Percentiles rank a stretch among this genome's conserved stretches.
Conservation (phyloP, 2,797 vertebrate genomes). For the Hoplostethus atlanticus region DNA sequence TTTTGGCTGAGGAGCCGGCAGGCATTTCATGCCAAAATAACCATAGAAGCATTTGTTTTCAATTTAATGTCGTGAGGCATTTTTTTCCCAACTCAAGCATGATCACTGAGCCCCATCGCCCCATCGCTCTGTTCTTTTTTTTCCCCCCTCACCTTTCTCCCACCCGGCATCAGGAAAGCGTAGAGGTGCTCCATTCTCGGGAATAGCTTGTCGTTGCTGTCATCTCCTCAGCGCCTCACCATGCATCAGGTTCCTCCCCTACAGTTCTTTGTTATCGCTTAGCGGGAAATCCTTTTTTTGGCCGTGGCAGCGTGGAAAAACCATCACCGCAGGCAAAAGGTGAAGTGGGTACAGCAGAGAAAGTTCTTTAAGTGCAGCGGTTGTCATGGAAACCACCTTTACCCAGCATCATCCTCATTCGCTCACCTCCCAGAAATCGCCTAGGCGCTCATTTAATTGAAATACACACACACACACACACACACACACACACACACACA, state of each 20-base stretch:
- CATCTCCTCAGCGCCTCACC: conserved; percentile 36
- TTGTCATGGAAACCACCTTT: conserved; percentile 78
- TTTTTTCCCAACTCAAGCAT: conserved; percentile 6
- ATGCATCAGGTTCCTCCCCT: conserved; percentile 50
- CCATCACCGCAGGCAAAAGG: conserved; percentile 57
- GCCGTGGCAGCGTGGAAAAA: conserved; percentile 49
- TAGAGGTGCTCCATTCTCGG: conserved; percentile 34
- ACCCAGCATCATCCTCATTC: conserved; percentile 48
- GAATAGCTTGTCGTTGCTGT: conserved; percentile 55
- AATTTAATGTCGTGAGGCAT: conserved; percentile 10
- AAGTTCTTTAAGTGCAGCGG: conserved; percentile 46
- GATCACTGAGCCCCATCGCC: conserved; percentile 23
- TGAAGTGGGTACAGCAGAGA: conserved; percentile 48
- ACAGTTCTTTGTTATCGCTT: conserved; percentile 69
- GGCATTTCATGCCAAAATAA: conserved; percentile 24
- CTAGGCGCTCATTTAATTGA: conserved; percentile 52
- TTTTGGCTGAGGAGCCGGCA: conserved; percentile 25
- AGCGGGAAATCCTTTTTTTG: conserved; percentile 60
- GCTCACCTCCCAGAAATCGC: conserved; percentile 59
- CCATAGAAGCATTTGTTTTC: conserved; percentile 19
- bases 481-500: conserved; percentile 16
- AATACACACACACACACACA: conserved; percentile 24
- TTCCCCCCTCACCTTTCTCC: conserved; percentile 23
- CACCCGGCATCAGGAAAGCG: conserved; percentile 19
- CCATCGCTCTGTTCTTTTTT: conserved; percentile 15